A percentile compares a stretch with the other conserved stretches of the same genome.
Conservation (phyloP, 2,113 vertebrate genomes). For the Anser brachyrhynchus region DNA sequence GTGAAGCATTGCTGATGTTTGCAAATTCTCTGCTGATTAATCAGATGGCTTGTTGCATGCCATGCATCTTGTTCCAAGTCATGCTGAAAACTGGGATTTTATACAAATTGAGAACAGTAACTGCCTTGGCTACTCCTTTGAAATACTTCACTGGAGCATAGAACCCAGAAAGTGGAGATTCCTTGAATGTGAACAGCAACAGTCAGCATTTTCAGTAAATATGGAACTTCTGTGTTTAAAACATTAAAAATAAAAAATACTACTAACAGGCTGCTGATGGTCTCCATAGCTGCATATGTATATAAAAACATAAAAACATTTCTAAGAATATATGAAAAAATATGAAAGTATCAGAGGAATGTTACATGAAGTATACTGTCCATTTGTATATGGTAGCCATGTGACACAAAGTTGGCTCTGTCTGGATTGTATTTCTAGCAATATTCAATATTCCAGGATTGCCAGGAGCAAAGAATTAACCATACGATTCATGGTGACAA, state of each 20-base stretch:
- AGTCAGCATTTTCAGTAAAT: neutral
- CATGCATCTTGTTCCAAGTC: constrained; percentile 18
- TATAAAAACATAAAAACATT: neutral
- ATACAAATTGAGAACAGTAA: neutral
- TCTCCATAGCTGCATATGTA: neutral
- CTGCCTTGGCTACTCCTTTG: neutral
- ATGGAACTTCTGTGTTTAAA: neutral
- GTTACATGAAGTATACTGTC: neutral
- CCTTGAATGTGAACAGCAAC: neutral
- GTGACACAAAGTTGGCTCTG: neutral
- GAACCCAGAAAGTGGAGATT: neutral
- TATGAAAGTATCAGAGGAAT: neutral
- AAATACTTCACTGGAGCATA: neutral
- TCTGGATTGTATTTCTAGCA: constrained; percentile 7
- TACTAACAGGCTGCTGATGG: neutral
- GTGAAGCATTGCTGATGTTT: constrained; percentile 31
- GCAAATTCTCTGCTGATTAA: constrained; percentile 53
- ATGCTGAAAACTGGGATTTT: neutral
- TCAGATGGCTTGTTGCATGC: constrained; percentile 16
- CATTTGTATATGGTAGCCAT: neutral
- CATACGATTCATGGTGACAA: constrained; percentile 20
- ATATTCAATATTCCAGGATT: constrained; percentile 36
- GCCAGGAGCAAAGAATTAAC: constrained; percentile 46
- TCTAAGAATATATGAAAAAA: neutral
- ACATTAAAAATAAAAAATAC: neutral